phyloP scores from a whole-genome alignment of 2,113 vertebrate genomes.

The Nerophis ophidion region DNA sequence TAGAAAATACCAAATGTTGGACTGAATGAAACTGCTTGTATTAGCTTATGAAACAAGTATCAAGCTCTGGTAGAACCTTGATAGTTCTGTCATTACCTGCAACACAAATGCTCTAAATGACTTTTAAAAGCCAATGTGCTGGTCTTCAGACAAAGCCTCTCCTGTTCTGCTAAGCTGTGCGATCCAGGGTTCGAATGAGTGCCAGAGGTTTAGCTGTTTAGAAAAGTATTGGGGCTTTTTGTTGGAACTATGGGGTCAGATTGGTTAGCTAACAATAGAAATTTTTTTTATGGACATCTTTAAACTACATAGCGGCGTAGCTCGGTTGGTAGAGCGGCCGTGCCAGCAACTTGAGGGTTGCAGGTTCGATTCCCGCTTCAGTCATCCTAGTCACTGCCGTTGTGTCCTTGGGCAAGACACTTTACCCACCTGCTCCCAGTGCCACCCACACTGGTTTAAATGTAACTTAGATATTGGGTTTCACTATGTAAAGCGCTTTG shows the following conservation, averaged over 20 bases:
- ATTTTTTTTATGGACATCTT: constrained; percentile 9
- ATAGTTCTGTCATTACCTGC: constrained; percentile 7
- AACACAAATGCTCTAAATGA: background rate
- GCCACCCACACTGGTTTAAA: no score
- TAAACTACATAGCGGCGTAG: no score
- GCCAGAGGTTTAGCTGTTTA: constrained; percentile 25
- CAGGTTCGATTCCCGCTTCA: no score
- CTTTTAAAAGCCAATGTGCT: constrained; percentile 3
- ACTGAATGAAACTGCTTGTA: background rate
- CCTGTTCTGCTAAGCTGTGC: constrained; percentile 43
- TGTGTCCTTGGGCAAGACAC: no score
- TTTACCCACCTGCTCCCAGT: no score
- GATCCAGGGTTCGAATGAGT: constrained; percentile 31
- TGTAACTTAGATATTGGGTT: no score
- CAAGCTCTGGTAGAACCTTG: constrained; percentile 2
- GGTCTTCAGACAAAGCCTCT: constrained; percentile 40
- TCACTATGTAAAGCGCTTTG: no score
- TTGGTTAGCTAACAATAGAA: constrained; percentile 36
- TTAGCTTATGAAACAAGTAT: background rate
- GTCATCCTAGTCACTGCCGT: no score
- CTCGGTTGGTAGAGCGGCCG: no score
- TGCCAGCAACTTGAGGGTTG: no score
- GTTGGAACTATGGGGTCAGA: constrained; percentile 10
- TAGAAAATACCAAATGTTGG: background rate
- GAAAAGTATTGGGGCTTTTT: constrained; percentile 24